Evolutionary conservation across 2,113 vertebrate species (phyloP), one percentile per base, ranked within the genome.

Genomic region (Tragelaphus imberbis): DNA sequence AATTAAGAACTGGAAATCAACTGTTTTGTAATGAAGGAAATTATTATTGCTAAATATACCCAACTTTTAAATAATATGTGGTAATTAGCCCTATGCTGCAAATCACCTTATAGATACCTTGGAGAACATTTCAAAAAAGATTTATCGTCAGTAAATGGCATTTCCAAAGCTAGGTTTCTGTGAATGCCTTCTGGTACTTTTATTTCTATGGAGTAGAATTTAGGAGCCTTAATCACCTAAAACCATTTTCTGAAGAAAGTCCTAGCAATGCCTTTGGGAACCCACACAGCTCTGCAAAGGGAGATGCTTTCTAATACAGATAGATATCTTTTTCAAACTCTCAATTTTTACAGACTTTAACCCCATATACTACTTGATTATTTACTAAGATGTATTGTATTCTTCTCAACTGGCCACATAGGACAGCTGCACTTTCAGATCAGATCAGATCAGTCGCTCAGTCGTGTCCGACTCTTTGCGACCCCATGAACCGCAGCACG

Each of bases 41-140:
- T 90, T 61, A 63, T 58, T 90, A 59, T 94, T 97, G 81, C 14
- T 95, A 92, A 95, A 80, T 47, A 86, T 55, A 79, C 17, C 28
- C 16, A 47, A 7, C 14, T 91, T 89, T 89, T 82, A 84, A 96
- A 44, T 53, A 27, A 40, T 25, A 14, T 12, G 9, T 88, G 65
- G 71, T 68, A 79, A 65, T 94, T 65, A 27, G 21, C 40, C 51
- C 47, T 82, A 27, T 7, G 5, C 33, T 6, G 49, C 7, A 86
- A 81, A 85, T 89, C 93, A 58, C 13, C 81, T 87, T 91, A 91
- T 59, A 87, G 33, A 77, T 61, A 56, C 25, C 30, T 33, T 68
- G 65, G 30, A 80, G 51, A 88, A 47, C 13, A 58, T 93, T 91
- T 90, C 36, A 11, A 79, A 87, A 58, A 51, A 88, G 16, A 4